Percentiles rank a stretch among this genome's conserved stretches.
Evolutionary conservation across 2,113 vertebrate genomes (phyloP).

Genomic region (Crotalus viridis): DNA sequence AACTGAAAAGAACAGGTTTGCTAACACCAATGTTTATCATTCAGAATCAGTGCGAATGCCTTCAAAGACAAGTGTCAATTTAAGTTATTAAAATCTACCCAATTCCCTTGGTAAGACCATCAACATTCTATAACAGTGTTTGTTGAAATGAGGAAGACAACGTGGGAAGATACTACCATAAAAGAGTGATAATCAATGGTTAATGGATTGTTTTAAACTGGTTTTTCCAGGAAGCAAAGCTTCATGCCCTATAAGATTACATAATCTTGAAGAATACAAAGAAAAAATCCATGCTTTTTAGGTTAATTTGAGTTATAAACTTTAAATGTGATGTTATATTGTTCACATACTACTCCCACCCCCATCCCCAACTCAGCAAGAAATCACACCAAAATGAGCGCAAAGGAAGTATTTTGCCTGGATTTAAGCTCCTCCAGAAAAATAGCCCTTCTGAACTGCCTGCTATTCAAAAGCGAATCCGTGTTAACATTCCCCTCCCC

Average conservation of each 20-base stretch:
- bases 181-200: neutral
- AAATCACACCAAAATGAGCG: slow-evolving; percentile 24
- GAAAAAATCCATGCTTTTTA: neutral
- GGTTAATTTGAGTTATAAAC: neutral
- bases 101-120: neutral
- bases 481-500: neutral
- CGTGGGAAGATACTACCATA: neutral
- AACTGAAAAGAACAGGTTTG: neutral
- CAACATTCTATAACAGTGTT: neutral
- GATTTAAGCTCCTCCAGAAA: slow-evolving; percentile 11
- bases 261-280: neutral
- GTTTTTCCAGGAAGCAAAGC: neutral
- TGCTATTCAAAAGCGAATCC: neutral
- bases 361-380: slow-evolving; percentile 4
- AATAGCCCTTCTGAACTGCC: neutral
- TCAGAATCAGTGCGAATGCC: neutral
- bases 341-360: slow-evolving; percentile 24
- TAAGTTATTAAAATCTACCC: neutral
- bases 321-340: neutral
- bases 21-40: no score
- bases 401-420: slow-evolving; percentile 25
- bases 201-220: neutral
- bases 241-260: neutral
- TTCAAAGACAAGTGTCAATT: neutral
- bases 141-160: neutral